Base-by-base conservation (phyloP, 2,797 vertebrate genomes). In the Arrhamphus sclerolepis region DNA sequence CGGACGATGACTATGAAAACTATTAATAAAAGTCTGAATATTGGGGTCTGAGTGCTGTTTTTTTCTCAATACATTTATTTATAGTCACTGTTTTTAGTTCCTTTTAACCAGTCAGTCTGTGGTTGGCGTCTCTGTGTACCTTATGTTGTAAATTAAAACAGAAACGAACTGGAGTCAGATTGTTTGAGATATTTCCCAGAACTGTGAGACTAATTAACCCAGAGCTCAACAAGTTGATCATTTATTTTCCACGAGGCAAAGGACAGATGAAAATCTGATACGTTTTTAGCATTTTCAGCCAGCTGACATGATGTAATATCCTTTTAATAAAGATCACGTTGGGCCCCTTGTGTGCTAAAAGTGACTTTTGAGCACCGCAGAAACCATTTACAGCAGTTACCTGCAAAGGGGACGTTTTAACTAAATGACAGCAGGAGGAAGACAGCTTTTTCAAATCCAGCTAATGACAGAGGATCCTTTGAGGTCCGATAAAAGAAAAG, bases 401-500 rank as follows among this genome's bases (percentile, higher is more conserved):
- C 48, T 53, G 72, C 47, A 70, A 62, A 75, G 34, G 10, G 59
- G n/a, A 64, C 1, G 5, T 70, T 73, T 38, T 39, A 60, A 34
- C 17, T 71, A 75, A 84, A 68, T 72, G 70, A 71, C 64, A 58
- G 55, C 20, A 34, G 53, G 62, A 38, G 43, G 53, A 52, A 49
- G 48, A 19, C 14, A 55, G 69, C 46, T 55, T 53, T 75, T 52
- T 75, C 17, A 60, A 75, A 46, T 44, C 50, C 41, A 31, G 11
- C 62, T 71, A 83, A 81, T 71, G 49, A 78, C 72, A 75, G 52
- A 28, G 3, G 43, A 67, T 43, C 78, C 81, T 74, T 63, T 46
- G 68, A 78, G 72, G 53, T 34, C 58, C 49, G 70, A 73, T 80
- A 38, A 78, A 86, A 82, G 67, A 49, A 40, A 67, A 55, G 58